These are phyloP conservation scores for Cheilosia urbana DNA, from an alignment of 2,888 invertebrate genomes.

Conservation along the genomic window DNA sequence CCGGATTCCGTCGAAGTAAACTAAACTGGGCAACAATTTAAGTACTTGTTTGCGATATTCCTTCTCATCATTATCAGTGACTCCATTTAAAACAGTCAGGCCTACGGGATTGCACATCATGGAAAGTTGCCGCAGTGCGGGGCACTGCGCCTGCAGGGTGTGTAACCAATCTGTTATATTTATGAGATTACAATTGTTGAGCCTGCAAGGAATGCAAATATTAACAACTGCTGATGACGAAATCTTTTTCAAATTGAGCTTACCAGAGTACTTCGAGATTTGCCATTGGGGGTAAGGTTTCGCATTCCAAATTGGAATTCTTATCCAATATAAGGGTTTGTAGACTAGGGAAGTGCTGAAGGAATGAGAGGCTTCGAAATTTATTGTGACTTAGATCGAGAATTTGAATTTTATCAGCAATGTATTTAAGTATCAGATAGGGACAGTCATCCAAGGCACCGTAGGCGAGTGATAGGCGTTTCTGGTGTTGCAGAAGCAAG, in stretches of 20 bases:
- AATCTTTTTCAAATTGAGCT: slow-evolving; percentile 60
- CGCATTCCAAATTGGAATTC: slow-evolving; percentile 88
- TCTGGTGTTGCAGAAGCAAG: slow-evolving; percentile 50
- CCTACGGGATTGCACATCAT: slow-evolving; percentile 90
- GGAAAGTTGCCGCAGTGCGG: slow-evolving; percentile 89
- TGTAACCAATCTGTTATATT: slow-evolving; percentile 88
- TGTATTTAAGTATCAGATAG: slow-evolving; percentile 85
- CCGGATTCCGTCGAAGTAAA: slow-evolving; percentile 76
- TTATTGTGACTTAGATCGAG: slow-evolving; percentile 89
- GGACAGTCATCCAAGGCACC: slow-evolving; percentile 87
- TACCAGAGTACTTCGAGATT: slow-evolving; percentile 90
- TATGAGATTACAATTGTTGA: slow-evolving; percentile 87
- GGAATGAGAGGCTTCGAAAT: slow-evolving; percentile 89
- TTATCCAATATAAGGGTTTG: slow-evolving; percentile 91
- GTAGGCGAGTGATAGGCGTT: slow-evolving; percentile 86
- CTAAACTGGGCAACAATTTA: slow-evolving; percentile 75
- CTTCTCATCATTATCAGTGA: slow-evolving; percentile 83
- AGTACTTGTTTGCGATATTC: slow-evolving; percentile 76
- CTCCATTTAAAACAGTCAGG: slow-evolving; percentile 89
- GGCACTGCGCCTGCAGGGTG: slow-evolving; percentile 87
- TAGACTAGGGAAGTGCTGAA: slow-evolving; percentile 88
- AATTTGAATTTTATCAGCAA: slow-evolving; percentile 85
- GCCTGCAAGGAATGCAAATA: slow-evolving; percentile 81
- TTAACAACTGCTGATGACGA: not conserved
- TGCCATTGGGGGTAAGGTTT: slow-evolving; percentile 88